These are phyloP conservation scores for Nymphalis c-album DNA, from an alignment of 2,888 invertebrate genomes.

Conservation along the genomic window DNA sequence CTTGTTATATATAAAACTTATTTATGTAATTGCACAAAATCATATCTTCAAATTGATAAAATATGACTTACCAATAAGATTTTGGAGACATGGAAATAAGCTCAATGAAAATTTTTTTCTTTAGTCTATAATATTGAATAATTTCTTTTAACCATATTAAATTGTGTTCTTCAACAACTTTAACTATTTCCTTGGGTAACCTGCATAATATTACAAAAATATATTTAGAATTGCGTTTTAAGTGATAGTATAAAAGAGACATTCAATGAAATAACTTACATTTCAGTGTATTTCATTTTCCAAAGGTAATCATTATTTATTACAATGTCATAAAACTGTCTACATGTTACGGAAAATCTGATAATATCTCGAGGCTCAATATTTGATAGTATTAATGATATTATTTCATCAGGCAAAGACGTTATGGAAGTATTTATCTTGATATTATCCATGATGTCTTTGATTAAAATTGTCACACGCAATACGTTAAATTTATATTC, in stretches of 20 bases:
- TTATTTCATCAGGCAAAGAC: constrained; percentile 56
- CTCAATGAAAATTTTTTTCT: constrained; percentile 43
- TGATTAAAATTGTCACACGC: too few relatives aligned
- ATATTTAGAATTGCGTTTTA: constrained; percentile 8
- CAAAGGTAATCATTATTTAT: constrained; percentile 58
- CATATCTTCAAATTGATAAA: constrained; percentile 7
- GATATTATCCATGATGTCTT: constrained; percentile 10
- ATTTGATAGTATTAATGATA: constrained; percentile 50
- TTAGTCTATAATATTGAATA: constrained; percentile 45
- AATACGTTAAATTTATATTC: too few relatives aligned
- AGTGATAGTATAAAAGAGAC: neutral
- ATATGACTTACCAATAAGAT: constrained; percentile 53
- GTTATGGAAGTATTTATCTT: constrained; percentile 36
- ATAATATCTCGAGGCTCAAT: constrained; percentile 64
- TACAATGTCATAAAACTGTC: constrained; percentile 70
- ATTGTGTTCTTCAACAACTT: constrained; percentile 42
- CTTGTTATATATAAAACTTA: too few relatives aligned
- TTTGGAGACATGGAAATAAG: constrained; percentile 51
- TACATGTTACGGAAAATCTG: constrained; percentile 78
- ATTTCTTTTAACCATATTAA: constrained; percentile 51
- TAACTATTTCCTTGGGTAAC: constrained; percentile 25
- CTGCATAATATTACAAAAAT: constrained; percentile 42
- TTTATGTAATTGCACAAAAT: neutral
- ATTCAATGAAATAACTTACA: constrained; percentile 48
- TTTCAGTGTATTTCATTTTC: constrained; percentile 51